These are phyloP conservation scores for Bombus huntii DNA, from an alignment of 1,140 invertebrate species.

Conservation along the genomic window DNA sequence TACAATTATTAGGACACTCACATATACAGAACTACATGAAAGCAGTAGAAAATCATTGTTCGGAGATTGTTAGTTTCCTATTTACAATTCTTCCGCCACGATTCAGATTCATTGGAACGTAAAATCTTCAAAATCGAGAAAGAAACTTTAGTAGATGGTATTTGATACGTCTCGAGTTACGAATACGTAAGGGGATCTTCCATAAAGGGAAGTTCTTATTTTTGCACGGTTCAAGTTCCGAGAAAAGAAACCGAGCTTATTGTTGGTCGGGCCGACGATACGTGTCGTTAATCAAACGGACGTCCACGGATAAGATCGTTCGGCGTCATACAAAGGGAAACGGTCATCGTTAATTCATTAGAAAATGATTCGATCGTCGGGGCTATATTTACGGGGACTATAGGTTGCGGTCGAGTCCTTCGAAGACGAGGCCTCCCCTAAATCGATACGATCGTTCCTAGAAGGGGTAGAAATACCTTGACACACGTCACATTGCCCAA, in stretches of 20 bases:
- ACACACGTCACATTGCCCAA: not conserved
- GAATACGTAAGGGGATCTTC: not conserved
- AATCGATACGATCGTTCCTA: constrained; percentile 30
- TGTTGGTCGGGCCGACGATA: not conserved
- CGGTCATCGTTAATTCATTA: constrained; percentile 33
- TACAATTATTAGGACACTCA: not conserved
- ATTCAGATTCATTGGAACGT: not conserved
- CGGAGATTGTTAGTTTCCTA: too few species aligned
- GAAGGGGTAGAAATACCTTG: constrained; percentile 24
- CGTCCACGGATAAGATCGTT: constrained; percentile 12
- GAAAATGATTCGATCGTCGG: constrained; percentile 6
- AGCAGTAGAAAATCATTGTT: too few species aligned
- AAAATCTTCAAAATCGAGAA: not conserved
- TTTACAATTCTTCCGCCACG: not conserved
- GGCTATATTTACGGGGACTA: constrained; percentile 30
- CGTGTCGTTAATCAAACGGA: constrained; percentile 14
- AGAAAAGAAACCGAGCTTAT: not conserved
- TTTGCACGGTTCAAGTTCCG: not conserved
- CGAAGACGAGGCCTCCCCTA: not conserved
- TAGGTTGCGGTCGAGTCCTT: not conserved
- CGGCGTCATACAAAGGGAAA: constrained; percentile 5
- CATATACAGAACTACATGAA: not conserved
- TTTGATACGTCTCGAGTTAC: not conserved
- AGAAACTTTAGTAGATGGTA: not conserved
- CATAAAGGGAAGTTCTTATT: not conserved